Conservation (phyloP, 1,140 invertebrate genomes). For the Mercenaria mercenaria region DNA sequence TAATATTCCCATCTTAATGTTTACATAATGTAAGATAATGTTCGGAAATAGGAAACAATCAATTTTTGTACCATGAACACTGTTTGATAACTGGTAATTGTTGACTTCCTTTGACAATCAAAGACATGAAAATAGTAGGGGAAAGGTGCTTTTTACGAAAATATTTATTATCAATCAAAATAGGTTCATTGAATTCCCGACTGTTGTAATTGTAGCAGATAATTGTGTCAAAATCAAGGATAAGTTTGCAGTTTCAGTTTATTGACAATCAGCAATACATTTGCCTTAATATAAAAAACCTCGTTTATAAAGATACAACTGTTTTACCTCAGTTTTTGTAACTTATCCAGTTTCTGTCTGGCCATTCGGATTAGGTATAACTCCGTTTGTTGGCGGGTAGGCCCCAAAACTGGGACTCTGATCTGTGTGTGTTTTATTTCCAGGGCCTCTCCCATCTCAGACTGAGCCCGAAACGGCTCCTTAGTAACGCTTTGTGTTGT, state of each 20-base stretch:
- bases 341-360: conserved; percentile 21
- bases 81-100: too few species aligned
- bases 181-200: too few species aligned
- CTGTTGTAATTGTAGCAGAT: too few species aligned
- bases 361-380: not conserved
- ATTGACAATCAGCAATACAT: too few species aligned
- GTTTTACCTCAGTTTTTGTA: not conserved
- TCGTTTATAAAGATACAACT: not conserved
- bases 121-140: too few species aligned
- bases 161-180: too few species aligned
- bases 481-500: not conserved
- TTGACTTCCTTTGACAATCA: too few species aligned
- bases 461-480: not conserved
- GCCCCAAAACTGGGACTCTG: conserved; percentile 13
- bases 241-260: too few species aligned
- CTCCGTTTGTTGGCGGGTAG: conserved; percentile 41
- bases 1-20: not conserved
- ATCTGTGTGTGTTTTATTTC: not conserved
- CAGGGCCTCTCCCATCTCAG: not conserved
- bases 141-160: too few species aligned
- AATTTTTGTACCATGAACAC: not conserved
- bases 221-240: too few species aligned
- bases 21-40: not conserved
- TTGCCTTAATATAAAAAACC: too few species aligned
- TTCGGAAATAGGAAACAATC: not conserved